Percentiles rank a stretch among this genome's conserved stretches.
Evolutionary conservation across 2,797 vertebrate species (phyloP).

Genomic region (Taeniopygia guttata): DNA sequence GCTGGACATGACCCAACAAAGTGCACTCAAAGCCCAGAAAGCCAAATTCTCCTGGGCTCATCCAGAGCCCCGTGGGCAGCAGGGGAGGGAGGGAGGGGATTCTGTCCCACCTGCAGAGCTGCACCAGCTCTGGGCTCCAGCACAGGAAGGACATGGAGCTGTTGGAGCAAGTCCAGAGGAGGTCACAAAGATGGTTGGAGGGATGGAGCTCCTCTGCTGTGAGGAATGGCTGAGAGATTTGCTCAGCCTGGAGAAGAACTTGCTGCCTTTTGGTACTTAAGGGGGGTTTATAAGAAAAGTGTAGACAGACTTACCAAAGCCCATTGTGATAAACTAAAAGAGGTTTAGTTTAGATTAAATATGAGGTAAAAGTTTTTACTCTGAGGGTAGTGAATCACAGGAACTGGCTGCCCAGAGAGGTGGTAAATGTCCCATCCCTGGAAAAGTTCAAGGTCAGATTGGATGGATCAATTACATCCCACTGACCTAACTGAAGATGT

Average conservation of each 20-base stretch:
- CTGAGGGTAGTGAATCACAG: neutral
- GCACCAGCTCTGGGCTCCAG: neutral
- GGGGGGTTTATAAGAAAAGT: neutral
- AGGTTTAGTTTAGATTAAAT: neutral
- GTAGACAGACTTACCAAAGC: neutral
- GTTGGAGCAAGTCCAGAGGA: neutral
- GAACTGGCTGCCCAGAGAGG: neutral
- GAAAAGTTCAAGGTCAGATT: neutral
- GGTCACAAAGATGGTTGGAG: neutral
- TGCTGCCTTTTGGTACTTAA: neutral
- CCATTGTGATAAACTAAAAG: neutral
- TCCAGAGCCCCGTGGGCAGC: neutral
- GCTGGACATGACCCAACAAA: neutral
- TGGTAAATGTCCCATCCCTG: neutral
- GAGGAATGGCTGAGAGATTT: neutral
- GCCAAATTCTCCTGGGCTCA: fast-evolving
- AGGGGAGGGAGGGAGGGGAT: neutral
- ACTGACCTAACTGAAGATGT: neutral
- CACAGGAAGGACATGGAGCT: neutral
- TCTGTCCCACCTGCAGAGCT: neutral
- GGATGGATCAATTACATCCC: neutral
- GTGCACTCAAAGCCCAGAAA: neutral
- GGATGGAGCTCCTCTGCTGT: neutral
- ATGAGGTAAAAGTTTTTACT: neutral
- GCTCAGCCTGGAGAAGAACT: neutral